Evolutionary conservation across 1,140 invertebrate genomes (phyloP).

Genomic region (Samia ricini): DNA sequence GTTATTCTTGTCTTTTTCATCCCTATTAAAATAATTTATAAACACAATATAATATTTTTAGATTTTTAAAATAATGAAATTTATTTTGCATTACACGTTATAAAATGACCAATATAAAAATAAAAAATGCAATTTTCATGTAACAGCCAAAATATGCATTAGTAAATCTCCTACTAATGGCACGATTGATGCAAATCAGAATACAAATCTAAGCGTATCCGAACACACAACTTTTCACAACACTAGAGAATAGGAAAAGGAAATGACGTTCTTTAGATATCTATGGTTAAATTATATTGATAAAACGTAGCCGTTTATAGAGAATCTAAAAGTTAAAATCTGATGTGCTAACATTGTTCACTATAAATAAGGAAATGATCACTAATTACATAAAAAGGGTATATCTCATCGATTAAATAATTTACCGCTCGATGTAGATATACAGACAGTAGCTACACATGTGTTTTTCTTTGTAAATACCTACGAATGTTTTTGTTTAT

Average conservation of each 20-base stretch:
- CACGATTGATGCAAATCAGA: no score
- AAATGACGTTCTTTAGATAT: constrained; percentile 21
- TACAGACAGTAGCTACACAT: background rate
- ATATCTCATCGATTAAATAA: background rate
- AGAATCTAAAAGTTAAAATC: no score
- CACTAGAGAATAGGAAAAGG: constrained; percentile 51
- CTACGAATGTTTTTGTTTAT: constrained; percentile 56
- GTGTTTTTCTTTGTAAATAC: constrained; percentile 2
- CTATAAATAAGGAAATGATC: background rate
- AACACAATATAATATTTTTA: no score
- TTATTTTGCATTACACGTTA: no score
- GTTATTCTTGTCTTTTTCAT: no score
- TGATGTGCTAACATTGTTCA: no score
- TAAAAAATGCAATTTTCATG: no score
- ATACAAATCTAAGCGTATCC: background rate
- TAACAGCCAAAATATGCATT: no score
- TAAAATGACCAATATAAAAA: no score
- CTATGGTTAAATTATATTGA: background rate
- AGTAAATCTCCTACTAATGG: no score
- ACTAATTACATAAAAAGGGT: background rate
- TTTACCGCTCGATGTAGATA: background rate
- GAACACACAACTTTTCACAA: constrained; percentile 31
- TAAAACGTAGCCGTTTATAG: background rate
- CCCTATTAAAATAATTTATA: no score
- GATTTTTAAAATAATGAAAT: no score